Conservation (phyloP, 2,888 invertebrate species). For the Poecilus cupreus region DNA sequence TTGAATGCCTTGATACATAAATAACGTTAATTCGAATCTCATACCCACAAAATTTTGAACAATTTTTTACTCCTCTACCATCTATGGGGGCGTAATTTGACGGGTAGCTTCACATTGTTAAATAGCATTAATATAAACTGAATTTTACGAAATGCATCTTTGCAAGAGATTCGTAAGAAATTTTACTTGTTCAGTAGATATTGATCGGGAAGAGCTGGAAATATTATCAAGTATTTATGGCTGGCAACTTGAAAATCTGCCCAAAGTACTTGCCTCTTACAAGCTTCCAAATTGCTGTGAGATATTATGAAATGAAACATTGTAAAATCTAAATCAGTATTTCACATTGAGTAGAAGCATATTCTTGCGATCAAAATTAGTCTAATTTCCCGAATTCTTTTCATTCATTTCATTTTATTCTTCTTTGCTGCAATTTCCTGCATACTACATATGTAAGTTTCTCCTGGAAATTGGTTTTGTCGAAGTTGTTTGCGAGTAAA, state of each 20-base stretch:
- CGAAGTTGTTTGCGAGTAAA: background rate
- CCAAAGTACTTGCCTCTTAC: background rate
- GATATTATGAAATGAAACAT: background rate
- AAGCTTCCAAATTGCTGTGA: background rate
- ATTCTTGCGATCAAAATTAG: too few relatives aligned
- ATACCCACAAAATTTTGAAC: too few relatives aligned
- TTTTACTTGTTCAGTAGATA: background rate
- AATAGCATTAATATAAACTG: too few relatives aligned
- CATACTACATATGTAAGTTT: background rate
- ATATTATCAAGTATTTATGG: constrained; percentile 1
- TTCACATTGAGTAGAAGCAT: too few relatives aligned
- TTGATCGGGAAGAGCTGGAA: background rate
- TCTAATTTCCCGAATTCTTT: too few relatives aligned
- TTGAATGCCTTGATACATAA: too few relatives aligned
- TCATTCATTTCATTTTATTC: background rate
- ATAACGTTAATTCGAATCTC: too few relatives aligned
- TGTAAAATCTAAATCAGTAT: too few relatives aligned
- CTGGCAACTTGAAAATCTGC: background rate
- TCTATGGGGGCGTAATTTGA: too few relatives aligned
- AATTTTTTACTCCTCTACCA: too few relatives aligned
- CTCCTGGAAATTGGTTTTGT: background rate
- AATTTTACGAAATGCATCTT: background rate
- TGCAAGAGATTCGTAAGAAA: background rate
- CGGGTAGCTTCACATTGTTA: too few relatives aligned
- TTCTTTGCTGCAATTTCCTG: background rate